Conservation (phyloP, 64 coral and sea anemone species). For the Montipora capricornis region DNA sequence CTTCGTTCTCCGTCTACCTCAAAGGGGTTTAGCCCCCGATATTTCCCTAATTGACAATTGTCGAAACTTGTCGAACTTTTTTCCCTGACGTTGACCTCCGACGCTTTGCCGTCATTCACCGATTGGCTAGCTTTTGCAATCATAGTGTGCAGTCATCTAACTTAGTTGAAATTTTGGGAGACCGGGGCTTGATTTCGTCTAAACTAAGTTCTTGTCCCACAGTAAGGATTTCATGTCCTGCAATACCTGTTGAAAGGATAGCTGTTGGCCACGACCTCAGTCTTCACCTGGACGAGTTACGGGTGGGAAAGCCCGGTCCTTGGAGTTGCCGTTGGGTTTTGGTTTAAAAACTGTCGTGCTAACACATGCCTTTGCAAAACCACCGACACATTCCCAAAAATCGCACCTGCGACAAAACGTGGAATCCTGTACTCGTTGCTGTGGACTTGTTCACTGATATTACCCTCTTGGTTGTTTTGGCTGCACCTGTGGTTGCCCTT, state of each 20-base stretch:
- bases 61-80: slow-evolving; percentile 67
- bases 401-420: slow-evolving; percentile 55
- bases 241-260: slow-evolving; percentile 2
- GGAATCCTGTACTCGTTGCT: slow-evolving; percentile 64
- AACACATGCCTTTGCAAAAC: slow-evolving; percentile 39
- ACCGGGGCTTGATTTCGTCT: background rate
- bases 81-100: too few relatives aligned
- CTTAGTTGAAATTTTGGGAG: background rate
- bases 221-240: background rate
- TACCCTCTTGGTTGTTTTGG: slow-evolving; percentile 39
- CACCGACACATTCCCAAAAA: background rate
- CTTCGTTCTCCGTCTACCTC: slow-evolving; percentile 49
- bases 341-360: slow-evolving; percentile 44
- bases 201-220: slow-evolving; percentile 6
- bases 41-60: background rate
- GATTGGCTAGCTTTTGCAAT: background rate
- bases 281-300: background rate
- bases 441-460: too few relatives aligned
- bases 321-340: slow-evolving; percentile 35
- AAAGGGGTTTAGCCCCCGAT: background rate
- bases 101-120: slow-evolving; percentile 24
- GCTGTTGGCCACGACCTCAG: background rate
- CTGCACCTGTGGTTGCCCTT: slow-evolving; percentile 27
- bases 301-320: background rate
- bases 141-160: background rate